Conservation (phyloP, 2,113 vertebrate genomes). For the Upupa epops region DNA sequence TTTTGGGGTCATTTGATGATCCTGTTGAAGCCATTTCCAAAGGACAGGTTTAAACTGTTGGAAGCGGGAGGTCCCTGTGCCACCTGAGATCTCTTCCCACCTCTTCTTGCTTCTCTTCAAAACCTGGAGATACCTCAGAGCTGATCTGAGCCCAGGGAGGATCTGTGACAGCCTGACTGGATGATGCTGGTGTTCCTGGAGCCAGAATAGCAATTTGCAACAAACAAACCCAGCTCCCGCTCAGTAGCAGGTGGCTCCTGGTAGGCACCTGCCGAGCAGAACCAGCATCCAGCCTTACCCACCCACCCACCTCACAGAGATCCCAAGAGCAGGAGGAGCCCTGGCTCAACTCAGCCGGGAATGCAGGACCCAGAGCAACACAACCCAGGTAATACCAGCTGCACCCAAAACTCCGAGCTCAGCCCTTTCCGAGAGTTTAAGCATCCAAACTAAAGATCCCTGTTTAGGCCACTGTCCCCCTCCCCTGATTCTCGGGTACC, state of each 20-base stretch:
- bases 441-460: no score
- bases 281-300: background rate
- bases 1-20: background rate
- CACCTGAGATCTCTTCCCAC: background rate
- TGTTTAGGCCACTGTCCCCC: fast-evolving
- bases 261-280: background rate
- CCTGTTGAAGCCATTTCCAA: background rate
- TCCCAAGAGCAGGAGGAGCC: background rate
- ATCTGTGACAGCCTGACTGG: background rate
- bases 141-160: background rate
- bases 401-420: fast-evolving
- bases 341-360: background rate
- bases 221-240: fast-evolving
- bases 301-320: background rate
- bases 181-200: fast-evolving
- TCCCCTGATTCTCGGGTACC: background rate
- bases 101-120: background rate
- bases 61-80: background rate
- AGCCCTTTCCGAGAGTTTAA: background rate
- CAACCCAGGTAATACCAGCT: no score
- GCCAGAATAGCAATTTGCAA: background rate
- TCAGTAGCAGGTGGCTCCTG: background rate
- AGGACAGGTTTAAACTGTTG: fast-evolving
- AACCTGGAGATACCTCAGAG: background rate
- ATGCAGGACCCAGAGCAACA: fast-evolving